phyloP scores from a whole-genome alignment of 2,797 vertebrate species.

The Diplodus puntazzo region DNA sequence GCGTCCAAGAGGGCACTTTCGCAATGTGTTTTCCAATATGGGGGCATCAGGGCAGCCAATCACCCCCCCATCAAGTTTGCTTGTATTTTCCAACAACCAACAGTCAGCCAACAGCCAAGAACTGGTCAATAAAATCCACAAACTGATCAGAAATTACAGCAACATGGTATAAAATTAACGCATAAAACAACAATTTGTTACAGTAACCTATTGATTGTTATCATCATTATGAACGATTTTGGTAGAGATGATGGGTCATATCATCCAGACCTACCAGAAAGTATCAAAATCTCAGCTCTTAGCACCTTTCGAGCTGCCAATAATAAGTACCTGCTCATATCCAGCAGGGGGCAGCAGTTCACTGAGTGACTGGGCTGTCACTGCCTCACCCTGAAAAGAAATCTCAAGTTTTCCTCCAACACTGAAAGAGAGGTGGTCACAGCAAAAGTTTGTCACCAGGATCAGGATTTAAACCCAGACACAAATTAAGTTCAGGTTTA shows the following conservation, averaged over 20 bases:
- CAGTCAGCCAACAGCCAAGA: not conserved
- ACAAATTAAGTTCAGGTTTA: not conserved
- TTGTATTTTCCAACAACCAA: not conserved
- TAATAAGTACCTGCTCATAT: not conserved
- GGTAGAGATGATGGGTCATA: not conserved
- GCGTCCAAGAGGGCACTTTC: too few species aligned
- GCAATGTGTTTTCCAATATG: too few species aligned
- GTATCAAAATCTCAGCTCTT: not conserved
- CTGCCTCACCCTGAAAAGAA: conserved; percentile 9
- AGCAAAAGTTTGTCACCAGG: conserved; percentile 1
- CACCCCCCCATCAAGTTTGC: too few species aligned
- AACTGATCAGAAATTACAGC: not conserved
- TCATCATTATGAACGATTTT: not conserved
- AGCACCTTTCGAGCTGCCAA: not conserved
- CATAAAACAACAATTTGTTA: not conserved
- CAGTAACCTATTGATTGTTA: too few species aligned
- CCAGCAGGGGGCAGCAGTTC: conserved; percentile 71
- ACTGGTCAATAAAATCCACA: not conserved
- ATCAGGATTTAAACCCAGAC: conserved; percentile 1
- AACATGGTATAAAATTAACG: not conserved
- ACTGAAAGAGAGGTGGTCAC: not conserved
- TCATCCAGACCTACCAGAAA: not conserved
- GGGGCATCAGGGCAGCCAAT: too few species aligned
- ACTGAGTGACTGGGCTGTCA: conserved; percentile 11
- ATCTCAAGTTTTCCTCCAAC: not conserved